Conservation (phyloP, 2,888 invertebrate species). For the Chalcosyrphus nemorum region DNA sequence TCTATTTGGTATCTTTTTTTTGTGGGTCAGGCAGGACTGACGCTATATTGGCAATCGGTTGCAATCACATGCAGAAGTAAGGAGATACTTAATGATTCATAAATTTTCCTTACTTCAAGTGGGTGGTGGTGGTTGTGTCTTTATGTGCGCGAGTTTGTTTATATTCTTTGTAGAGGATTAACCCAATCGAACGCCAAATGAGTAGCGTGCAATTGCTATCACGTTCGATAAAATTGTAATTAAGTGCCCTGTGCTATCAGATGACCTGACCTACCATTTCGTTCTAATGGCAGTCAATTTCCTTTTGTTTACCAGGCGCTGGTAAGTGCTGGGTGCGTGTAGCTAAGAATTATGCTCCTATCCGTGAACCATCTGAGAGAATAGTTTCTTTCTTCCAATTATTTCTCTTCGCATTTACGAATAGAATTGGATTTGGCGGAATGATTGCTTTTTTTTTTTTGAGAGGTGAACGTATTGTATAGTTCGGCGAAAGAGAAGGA, state of each 20-base stretch:
- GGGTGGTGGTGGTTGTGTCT: neutral
- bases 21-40: neutral
- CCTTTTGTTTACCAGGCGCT: neutral
- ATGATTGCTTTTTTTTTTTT: conserved; percentile 8
- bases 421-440: conserved; percentile 13
- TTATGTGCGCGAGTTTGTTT: neutral
- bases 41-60: conserved; percentile 39
- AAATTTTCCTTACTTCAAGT: conserved; percentile 3
- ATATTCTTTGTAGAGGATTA: neutral
- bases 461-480: neutral
- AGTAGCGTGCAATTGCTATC: conserved; percentile 31
- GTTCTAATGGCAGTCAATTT: conserved; percentile 21
- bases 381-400: conserved; percentile 3
- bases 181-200: conserved; percentile 24
- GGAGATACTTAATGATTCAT: neutral
- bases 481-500: neutral
- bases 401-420: neutral
- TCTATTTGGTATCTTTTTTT: neutral
- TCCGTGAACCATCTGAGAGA: neutral
- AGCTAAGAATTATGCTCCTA: conserved; percentile 1
- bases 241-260: conserved; percentile 34
- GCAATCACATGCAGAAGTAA: conserved; percentile 26
- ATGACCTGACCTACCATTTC: conserved; percentile 13
- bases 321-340: conserved; percentile 4
- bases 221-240: conserved; percentile 52